Evolutionary conservation across 2,113 vertebrate genomes (phyloP), one percentile per base, ranked within the genome.

Genomic region (Oriolus oriolus): DNA sequence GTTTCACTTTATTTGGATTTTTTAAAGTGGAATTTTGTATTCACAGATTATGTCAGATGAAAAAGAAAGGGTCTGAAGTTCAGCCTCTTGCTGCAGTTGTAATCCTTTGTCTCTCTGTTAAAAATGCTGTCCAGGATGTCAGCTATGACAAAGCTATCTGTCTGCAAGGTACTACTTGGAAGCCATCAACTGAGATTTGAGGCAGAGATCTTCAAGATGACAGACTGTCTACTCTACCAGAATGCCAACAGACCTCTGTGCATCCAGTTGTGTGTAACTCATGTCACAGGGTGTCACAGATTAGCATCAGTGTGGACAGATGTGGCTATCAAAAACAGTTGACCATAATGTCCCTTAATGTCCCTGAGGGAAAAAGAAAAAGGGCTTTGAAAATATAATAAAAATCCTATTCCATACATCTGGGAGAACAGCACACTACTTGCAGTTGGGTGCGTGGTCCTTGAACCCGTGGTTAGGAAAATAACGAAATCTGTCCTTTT

Each of bases 391-490:
- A 94, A 73, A 86, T 39, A 33, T 47, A 66, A 56, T 3, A 7
- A 57, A 77, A 53, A 41, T 57, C 16, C 19, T 86, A 10, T 66
- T 89, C 15, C 22, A 56, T 6, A 16, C 2, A 1, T 7, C 31
- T 44, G 53, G 50, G 30, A 74, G 35, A 76, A 50, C 35, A 66
- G 28, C 22, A 27, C 5, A 28, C 7, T 61, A 9, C 35, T 59
- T 1, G 1, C 1, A 1, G 8, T 63, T 2, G 12, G 10, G 10
- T 49, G 4, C 1, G 1, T 41, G 7, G 14, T 88, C 33, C 69
- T 69, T 87, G 35, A 65, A 79, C 18, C 3, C 6, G 2, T 27
- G 7, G 27, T 60, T 83, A 73, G 4, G 7, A 75, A 89, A 83
- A 69, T 26, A 53, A n/a, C 22, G 13, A 66, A 68, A 60, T 65